phyloP scores from a whole-genome alignment of 2,113 vertebrate genomes.

The Ochotona princeps region DNA sequence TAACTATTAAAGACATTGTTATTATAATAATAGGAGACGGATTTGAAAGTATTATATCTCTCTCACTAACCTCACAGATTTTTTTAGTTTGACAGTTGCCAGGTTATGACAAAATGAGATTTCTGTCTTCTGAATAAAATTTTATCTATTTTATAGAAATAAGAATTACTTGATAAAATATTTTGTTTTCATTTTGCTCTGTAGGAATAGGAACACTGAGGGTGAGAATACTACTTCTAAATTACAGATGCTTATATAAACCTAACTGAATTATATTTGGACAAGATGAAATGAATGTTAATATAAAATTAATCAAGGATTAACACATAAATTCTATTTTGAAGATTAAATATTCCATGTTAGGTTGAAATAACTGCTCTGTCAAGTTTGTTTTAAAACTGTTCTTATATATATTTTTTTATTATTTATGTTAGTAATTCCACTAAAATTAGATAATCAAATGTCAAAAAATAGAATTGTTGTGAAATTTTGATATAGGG shows the following conservation, averaged over 20 bases:
- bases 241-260: not conserved
- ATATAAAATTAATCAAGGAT: not conserved
- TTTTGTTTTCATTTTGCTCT: slow-evolving; percentile 29
- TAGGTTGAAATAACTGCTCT: too few relatives aligned
- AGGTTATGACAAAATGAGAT: not conserved
- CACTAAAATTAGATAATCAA: not conserved
- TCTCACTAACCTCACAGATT: not conserved
- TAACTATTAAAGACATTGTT: too few relatives aligned
- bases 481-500: not conserved
- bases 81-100: not conserved
- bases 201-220: not conserved
- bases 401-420: not conserved
- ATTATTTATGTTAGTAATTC: not conserved
- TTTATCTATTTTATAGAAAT: slow-evolving; percentile 8
- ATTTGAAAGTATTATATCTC: not conserved
- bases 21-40: not conserved
- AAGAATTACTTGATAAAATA: not conserved
- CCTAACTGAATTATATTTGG: not conserved
- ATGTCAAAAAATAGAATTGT: not conserved
- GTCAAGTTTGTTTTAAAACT: too few relatives aligned
- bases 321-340: not conserved
- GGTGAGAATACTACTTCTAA: not conserved
- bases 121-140: slow-evolving; percentile 22
- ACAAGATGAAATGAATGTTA: not conserved
- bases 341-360: too few relatives aligned